Evolutionary conservation across 1,140 invertebrate genomes (phyloP).

Genomic region (Glossosoma conforme): DNA sequence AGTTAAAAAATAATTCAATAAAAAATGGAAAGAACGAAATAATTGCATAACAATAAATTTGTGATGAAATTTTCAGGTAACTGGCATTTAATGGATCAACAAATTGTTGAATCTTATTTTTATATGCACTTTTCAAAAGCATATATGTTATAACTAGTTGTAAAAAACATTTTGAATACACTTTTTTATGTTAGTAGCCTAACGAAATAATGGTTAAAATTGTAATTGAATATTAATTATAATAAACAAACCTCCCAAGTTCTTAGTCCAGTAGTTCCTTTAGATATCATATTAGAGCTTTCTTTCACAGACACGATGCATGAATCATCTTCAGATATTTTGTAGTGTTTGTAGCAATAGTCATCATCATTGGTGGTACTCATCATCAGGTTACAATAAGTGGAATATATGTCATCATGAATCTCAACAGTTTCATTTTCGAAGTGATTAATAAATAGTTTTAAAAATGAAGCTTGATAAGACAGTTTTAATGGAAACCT

Average conservation of each 20-base stretch:
- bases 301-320: conserved; percentile 47
- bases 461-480: conserved; percentile 49
- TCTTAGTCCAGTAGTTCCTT: conserved; percentile 54
- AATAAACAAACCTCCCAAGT: conserved; percentile 49
- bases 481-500: conserved; percentile 45
- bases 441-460: conserved; percentile 42
- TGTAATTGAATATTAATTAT: not conserved
- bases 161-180: not conserved
- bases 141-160: not conserved
- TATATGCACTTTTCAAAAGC: not conserved
- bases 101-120: not conserved
- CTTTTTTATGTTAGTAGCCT: not conserved
- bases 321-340: conserved; percentile 32
- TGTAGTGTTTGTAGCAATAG: conserved; percentile 48
- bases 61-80: not conserved
- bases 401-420: conserved; percentile 42
- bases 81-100: not conserved
- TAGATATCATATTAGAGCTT: conserved; percentile 50
- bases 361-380: conserved; percentile 23
- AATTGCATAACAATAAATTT: not conserved
- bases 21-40: not conserved
- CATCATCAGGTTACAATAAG: conserved; percentile 38
- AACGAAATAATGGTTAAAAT: not conserved
- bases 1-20: not conserved
- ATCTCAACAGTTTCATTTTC: conserved; percentile 40